A percentile compares a stretch with the other conserved stretches of the same genome.
These are phyloP conservation scores for Acanthisitta chloris DNA, from an alignment of 2,113 vertebrate genomes.

Conservation along the genomic window DNA sequence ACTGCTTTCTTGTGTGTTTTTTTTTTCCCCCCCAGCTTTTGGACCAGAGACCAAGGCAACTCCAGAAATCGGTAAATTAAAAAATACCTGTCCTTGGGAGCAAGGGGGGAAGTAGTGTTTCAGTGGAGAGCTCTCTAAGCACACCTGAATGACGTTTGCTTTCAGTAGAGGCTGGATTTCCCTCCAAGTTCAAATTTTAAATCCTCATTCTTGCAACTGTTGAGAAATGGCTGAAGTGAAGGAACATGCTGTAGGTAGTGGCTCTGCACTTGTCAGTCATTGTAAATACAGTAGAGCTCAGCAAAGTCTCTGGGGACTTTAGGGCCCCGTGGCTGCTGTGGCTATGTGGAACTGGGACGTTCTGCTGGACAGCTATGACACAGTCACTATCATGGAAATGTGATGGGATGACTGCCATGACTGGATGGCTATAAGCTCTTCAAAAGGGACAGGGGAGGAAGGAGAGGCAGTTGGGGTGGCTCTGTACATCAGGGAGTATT, in stretches of 20 bases:
- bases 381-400: accelerated
- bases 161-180: background rate
- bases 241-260: accelerated
- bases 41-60: background rate
- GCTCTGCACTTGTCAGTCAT: background rate
- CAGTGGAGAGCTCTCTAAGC: background rate
- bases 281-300: background rate
- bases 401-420: background rate
- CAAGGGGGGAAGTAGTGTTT: background rate
- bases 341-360: background rate
- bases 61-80: no score
- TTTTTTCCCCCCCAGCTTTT: background rate
- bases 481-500: background rate
- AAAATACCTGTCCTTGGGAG: background rate
- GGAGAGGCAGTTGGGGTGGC: background rate
- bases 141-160: background rate
- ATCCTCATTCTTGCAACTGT: background rate
- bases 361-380: background rate
- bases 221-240: background rate
- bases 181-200: background rate
- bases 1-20: accelerated
- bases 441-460: accelerated
- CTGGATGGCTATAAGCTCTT: background rate
- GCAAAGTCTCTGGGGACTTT: no score
- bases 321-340: background rate